Percentiles rank a stretch among this genome's conserved stretches.
Evolutionary conservation across 2,797 vertebrate species (phyloP).

Genomic region (Thamnophis elegans): DNA sequence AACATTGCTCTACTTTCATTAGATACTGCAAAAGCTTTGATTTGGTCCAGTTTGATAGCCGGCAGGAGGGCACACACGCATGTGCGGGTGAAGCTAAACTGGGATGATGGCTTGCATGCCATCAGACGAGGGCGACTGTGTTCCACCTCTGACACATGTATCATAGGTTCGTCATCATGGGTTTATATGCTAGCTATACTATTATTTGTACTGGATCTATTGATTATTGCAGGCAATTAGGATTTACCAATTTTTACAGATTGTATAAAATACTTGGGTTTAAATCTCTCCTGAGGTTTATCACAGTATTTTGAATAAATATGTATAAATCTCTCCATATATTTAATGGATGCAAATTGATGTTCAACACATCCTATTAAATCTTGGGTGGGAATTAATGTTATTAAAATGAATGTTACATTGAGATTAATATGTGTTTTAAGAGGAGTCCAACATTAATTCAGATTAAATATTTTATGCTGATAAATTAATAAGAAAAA

Average conservation of each 20-base stretch:
- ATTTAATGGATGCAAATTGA: neutral
- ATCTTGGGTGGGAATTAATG: neutral
- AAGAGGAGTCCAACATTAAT: neutral
- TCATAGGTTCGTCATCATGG: too few species aligned
- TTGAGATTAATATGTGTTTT: neutral
- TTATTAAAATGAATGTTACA: neutral
- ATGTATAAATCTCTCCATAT: neutral
- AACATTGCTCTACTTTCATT: neutral
- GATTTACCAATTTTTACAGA: neutral
- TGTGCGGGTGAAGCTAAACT: too few species aligned
- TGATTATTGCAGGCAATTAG: neutral
- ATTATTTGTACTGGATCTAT: too few species aligned
- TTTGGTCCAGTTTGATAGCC: too few species aligned
- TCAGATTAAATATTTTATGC: neutral
- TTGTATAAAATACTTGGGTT: neutral
- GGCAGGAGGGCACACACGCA: too few species aligned
- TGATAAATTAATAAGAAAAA: neutral
- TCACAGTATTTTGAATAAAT: neutral
- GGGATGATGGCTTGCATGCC: too few species aligned
- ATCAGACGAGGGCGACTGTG: too few species aligned
- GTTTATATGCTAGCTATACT: too few species aligned
- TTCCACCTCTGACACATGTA: too few species aligned
- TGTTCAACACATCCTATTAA: neutral
- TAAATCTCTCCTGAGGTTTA: neutral
- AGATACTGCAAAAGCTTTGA: neutral